Evolutionary conservation across 1,140 invertebrate species (phyloP), one percentile per base, ranked within the genome.

Genomic region (Proctacanthus coquilletti): DNA sequence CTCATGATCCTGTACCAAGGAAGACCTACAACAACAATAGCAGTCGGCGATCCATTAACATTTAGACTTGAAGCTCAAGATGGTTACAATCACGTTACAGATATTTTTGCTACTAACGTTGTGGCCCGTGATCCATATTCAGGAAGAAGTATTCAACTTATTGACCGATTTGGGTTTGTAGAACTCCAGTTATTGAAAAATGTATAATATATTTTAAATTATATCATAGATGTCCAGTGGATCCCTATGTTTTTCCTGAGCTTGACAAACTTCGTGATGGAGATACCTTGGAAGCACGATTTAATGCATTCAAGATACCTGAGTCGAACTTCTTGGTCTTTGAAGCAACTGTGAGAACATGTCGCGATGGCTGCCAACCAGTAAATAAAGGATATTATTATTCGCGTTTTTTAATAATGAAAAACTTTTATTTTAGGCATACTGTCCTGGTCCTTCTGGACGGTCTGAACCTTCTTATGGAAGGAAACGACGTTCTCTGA

Each of bases 241-340:
- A 93, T 62, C 79, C 84, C 25, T 87, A 84, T 53, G 85, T 93
- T 1, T 93, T 93, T 63, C 87, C 87, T 0, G 84, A 87, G 51
- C 54, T 93, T 43, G 86, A 91, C 51, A 77, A 82, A 52, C 71
- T 85, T 1, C 68, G 86, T 17, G 84, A 77, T 48, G 82, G 84
- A 0, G 84, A 89, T 48, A 87, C 83, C 8, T 62, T 92, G 5
- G 86, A 91, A 64, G 84, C 86, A 0, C 69, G 85, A 45, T 93
- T 93, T 53, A 89, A 91, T 62, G 88, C 88, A 2, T 93, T 92
- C 48, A 93, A 93, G 63, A 89, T 93, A 48, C 88, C 88, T 0
- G 86, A 92, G 66, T 91, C 87, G 0, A 92, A 92, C 56, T 89
- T 89, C 64, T 56, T 93, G 33, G 84, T 93, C 1, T 93, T 93